Evolutionary conservation across 1,140 invertebrate species (phyloP).

Genomic region (Anagrus nilaparvatae): DNA sequence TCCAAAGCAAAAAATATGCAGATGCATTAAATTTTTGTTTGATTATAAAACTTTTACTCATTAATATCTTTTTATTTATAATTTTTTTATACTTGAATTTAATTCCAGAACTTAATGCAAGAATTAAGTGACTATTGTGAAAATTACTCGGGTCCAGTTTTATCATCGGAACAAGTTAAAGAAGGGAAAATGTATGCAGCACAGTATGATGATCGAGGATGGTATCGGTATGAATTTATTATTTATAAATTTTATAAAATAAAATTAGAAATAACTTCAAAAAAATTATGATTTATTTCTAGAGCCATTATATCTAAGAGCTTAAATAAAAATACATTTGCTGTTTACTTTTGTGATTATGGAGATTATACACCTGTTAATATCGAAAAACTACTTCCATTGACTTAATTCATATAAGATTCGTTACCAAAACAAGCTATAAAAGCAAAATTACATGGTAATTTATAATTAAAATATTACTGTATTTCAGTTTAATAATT

Average conservation of each 20-base stretch:
- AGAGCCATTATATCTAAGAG: conserved; percentile 38
- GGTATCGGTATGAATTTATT: conserved; percentile 45
- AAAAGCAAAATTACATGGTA: conserved; percentile 45
- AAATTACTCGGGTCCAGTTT: conserved; percentile 29
- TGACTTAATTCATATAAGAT: conserved; percentile 38
- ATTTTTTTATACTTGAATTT: background rate
- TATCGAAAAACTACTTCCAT: conserved; percentile 35
- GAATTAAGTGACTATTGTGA: conserved; percentile 42
- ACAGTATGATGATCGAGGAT: conserved; percentile 42
- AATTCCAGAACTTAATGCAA: conserved; percentile 39
- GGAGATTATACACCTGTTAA: conserved; percentile 40
- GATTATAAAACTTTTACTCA: conserved; percentile 2
- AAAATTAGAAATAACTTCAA: background rate
- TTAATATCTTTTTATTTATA: background rate
- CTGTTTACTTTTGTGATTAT: conserved; percentile 46
- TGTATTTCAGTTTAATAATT: conserved; percentile 7
- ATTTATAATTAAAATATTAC: conserved; percentile 15
- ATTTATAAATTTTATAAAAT: conserved; percentile 1
- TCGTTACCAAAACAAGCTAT: conserved; percentile 50
- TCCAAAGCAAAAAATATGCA: conserved; percentile 28
- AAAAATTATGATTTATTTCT: conserved; percentile 3
- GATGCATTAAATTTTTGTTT: conserved; percentile 19
- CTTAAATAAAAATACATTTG: conserved; percentile 37
- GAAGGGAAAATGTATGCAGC: conserved; percentile 46
- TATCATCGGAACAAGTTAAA: conserved; percentile 28